phyloP scores from a whole-genome alignment of 2,113 vertebrate species.

The Heterocephalus glaber region DNA sequence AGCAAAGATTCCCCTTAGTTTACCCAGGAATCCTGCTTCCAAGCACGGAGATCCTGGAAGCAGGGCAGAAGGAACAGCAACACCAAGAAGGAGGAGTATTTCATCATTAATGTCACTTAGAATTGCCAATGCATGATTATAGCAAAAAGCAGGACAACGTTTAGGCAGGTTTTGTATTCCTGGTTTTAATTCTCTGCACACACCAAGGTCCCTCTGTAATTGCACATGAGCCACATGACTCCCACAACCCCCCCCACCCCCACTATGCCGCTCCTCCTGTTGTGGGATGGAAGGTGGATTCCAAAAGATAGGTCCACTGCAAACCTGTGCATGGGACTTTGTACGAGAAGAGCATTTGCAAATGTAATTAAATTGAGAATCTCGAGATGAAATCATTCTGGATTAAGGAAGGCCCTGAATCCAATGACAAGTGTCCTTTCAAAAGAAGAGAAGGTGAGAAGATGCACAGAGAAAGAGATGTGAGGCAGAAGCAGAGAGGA shows the following conservation, averaged over 20 bases:
- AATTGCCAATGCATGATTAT: background rate
- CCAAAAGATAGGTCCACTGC: background rate
- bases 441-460: background rate
- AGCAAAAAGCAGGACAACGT: background rate
- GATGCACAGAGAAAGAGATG: background rate
- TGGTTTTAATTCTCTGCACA: background rate
- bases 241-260: background rate
- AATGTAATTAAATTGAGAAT: background rate
- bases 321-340: background rate
- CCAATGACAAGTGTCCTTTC: background rate
- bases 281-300: background rate
- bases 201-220: background rate
- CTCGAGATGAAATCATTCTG: background rate
- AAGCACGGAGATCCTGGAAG: too few relatives aligned
- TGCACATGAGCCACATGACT: accelerated
- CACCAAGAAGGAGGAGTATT: background rate
- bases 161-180: background rate
- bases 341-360: background rate
- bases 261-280: background rate
- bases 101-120: background rate
- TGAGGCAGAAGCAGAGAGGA: background rate
- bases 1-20: background rate
- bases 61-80: background rate
- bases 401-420: background rate
- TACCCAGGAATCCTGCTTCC: background rate